Base-by-base conservation (phyloP, 53 echinoderm and acorn worm species). In the Echinarachnius parma region DNA sequence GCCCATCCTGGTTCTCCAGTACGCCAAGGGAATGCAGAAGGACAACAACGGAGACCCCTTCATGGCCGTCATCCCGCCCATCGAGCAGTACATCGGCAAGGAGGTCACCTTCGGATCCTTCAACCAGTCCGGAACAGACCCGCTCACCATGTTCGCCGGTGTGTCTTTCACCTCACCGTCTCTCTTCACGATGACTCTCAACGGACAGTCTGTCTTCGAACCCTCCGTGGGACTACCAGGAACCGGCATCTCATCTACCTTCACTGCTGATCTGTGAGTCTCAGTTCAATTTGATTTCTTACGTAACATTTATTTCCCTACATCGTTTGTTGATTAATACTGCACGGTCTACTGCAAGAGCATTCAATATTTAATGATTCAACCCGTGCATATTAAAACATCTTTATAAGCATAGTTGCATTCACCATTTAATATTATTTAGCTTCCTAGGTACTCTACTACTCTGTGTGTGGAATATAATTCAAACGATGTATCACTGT, bases 31-130 rank as follows among this genome's bases (percentile, higher is more conserved):
- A 22, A 74, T 77, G 60, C 89, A 93, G 62, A 83, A 79, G 30
- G 93, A 93, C 52, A 78, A 80, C 30, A 81, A 77, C 16, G 93
- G 93, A 26, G 93, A 93, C 31, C 93, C 93, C 3, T 86, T 84
- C 68, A 93, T 93, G 93, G 78, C 76, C 35, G 19, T 94, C 21
- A 64, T 94, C 35, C 94, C 94, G 10, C 94, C 94, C 14, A 78
- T 94, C 5, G 94, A 94, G 60, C 94, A 94, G 74, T 94, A 90
- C 62, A 67, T 94, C 37, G 64, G 64, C 55, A 90, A 81, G 15
- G 77, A 75, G 27, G 76, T 94, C 14, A 90, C 90, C 26, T 94
- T 94, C 36, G 94, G 90, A 31, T 81, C 90, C 7, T 90, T 94
- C 53, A 86, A 90, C 78, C 75, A 81, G 21, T 75, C 87, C 15